Evolutionary conservation across 2,888 invertebrate genomes (phyloP), one percentile per base, ranked within the genome.

Genomic region (Noctua comes): DNA sequence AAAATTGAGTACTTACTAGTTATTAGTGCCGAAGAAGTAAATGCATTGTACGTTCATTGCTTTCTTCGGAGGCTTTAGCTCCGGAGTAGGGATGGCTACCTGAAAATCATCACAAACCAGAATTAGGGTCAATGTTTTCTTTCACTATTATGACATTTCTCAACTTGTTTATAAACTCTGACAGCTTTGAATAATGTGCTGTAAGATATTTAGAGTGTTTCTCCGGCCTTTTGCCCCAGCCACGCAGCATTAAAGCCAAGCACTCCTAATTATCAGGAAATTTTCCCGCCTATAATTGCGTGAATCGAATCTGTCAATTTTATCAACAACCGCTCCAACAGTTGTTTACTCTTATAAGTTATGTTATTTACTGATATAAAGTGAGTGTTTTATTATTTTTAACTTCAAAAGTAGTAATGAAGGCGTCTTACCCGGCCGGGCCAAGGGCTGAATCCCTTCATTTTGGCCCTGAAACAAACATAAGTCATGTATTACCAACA

Each of bases 381-480:
- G 54, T 68, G 36, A 59, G 51, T 75, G 66, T 80, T 72, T 76
- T 76, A 68, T 76, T 70, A 68, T 86, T 79, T 81, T 79, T 71
- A 77, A 76, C 48, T 75, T 48, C 76, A 83, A 87, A 88, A 90
- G 91, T 86, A 89, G 90, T 92, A 92, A 89, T 87, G 90, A 92
- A 91, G n/a, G 92, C 95, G 94, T 98, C 98, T 98, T 98, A 99
- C 99, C 98, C 98, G 98, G 96, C 99, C 99, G 86, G 99, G 99
- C 99, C 99, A 99, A 87, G 99, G 98, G 89, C 99, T 98, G 97
- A 99, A 99, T 90, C 99, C 99, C 97, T 99, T 99, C 99, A 99
- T 99, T 97, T 99, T 99, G 80, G 99, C 99, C 99, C 99, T 99
- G 97, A 93, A 97, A 97, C 96, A 96, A 96, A 93, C 80, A 91